Percentiles rank a stretch among this genome's conserved stretches.
Evolutionary conservation across 2,797 vertebrate species (phyloP).

Genomic region (Poecilia velifera): DNA sequence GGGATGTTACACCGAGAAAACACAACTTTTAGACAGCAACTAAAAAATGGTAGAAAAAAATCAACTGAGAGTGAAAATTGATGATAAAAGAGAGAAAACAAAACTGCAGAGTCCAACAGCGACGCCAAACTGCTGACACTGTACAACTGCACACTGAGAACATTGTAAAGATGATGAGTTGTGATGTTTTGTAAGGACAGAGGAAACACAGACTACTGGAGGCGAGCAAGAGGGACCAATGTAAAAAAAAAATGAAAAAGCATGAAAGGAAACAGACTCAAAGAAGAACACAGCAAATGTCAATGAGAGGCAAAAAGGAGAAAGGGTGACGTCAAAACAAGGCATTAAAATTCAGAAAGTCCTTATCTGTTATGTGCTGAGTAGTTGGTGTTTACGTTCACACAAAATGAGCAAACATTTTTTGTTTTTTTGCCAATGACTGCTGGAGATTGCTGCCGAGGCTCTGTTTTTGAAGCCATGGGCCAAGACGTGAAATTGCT

Average conservation of each 20-base stretch:
- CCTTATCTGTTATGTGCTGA: constrained; percentile 2
- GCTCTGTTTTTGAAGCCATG: constrained; percentile 39
- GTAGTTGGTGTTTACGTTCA: constrained; percentile 12
- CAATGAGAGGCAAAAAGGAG: constrained; percentile 26
- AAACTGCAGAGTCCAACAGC: constrained; percentile 9
- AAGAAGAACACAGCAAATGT: constrained; percentile 40
- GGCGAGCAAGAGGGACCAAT: constrained; percentile 16
- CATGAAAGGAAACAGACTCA: constrained; percentile 8
- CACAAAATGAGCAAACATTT: constrained; percentile 12
- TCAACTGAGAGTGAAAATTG: not conserved
- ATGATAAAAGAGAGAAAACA: constrained; percentile 3
- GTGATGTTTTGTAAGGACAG: constrained; percentile 27
- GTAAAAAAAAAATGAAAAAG: constrained; percentile 42
- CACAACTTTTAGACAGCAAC: not conserved
- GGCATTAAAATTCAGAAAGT: constrained; percentile 17
- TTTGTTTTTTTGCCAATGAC: constrained; percentile 5
- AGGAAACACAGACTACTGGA: constrained; percentile 60
- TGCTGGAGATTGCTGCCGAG: constrained; percentile 7
- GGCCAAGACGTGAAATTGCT: constrained; percentile 59
- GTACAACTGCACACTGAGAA: constrained; percentile 12
- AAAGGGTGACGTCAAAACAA: constrained; percentile 34
- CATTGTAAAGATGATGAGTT: constrained; percentile 38
- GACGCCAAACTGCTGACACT: constrained; percentile 39
- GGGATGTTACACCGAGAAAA: not conserved
- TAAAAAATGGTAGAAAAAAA: not conserved